Evolutionary conservation across 2,888 invertebrate species (phyloP), one percentile per base, ranked within the genome.

Genomic region (Acronicta psi): DNA sequence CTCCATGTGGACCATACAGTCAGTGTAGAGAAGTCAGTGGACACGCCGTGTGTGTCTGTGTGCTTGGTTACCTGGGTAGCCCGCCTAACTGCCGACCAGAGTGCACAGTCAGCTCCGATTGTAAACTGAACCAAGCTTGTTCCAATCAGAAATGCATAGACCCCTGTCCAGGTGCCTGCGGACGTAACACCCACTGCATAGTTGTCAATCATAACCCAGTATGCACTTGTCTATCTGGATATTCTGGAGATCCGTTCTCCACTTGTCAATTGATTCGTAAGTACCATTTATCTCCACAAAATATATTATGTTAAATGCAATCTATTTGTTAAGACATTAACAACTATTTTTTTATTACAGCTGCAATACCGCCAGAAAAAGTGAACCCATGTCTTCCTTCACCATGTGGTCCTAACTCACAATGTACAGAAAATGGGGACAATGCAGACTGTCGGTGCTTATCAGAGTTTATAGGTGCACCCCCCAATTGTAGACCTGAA

Each of bases 31-130:
- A 95, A 85, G 89, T 96, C 9, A 96, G 96, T 67, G 95, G 95
- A 2, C 96, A 96, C 77, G 96, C 96, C 0, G 96, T 96, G 5
- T 97, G 97, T 79, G 95, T 96, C 44, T 97, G 97, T 79, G 92
- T 96, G 3, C 93, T 95, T 46, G 95, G 96, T 20, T 97, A 94
- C 76, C 89, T 96, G 20, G 97, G 97, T 23, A 95, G 94, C 64
- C 97, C 97, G 46, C 97, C 97, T 29, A 95, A 95, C 66, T 97
- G 97, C 80, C 95, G 97, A 44, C 97, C 97, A 0, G 97, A 97
- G 89, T 97, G 97, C 85, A 94, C 96, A 41, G 94, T 96, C 20
- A 97, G 97, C 85, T 95, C 96, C 0, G 97, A 97, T 68, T 97
- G 97, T 82, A 87, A 95, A 7, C 85, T 95, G 51, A 94, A 96